Conservation (phyloP, 2,888 invertebrate species). For the Parnassius glacialis region DNA sequence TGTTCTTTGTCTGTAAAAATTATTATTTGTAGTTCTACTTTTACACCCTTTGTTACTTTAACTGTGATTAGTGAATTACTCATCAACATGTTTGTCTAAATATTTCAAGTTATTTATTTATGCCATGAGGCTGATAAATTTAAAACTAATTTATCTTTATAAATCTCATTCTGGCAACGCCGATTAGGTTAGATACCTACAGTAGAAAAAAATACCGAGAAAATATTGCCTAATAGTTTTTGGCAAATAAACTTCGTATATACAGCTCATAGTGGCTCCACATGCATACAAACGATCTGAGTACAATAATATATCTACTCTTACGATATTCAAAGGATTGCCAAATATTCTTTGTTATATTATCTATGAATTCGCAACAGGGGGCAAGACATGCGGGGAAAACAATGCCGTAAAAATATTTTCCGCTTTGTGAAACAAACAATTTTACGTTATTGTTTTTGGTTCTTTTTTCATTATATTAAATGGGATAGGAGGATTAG, state of each 20-base stretch:
- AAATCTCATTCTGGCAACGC: background rate
- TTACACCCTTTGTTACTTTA: too few relatives aligned
- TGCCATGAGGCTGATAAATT: too few relatives aligned
- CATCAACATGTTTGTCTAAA: too few relatives aligned
- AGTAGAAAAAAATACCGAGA: background rate
- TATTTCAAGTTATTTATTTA: too few relatives aligned
- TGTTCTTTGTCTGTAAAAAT: too few relatives aligned
- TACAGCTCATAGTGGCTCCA: conserved; percentile 19
- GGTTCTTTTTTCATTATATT: conserved; percentile 19
- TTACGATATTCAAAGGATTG: conserved; percentile 51
- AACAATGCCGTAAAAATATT: conserved; percentile 27
- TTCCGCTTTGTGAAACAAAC: conserved; percentile 22
- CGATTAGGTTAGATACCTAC: background rate
- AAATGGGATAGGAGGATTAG: conserved; percentile 9
- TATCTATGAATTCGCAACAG: conserved; percentile 37
- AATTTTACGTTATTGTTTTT: conserved; percentile 43
- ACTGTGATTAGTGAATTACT: too few relatives aligned
- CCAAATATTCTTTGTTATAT: conserved; percentile 48
- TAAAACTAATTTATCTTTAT: too few relatives aligned
- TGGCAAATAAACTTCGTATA: background rate
- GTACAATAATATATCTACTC: conserved; percentile 55
- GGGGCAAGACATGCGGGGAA: conserved; percentile 37
- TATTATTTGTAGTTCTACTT: too few relatives aligned
- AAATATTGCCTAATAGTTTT: background rate
- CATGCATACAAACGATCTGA: conserved; percentile 39